These are phyloP conservation scores for Euborellia annulipes DNA, from an alignment of 1,140 invertebrate species.

Conservation along the genomic window DNA sequence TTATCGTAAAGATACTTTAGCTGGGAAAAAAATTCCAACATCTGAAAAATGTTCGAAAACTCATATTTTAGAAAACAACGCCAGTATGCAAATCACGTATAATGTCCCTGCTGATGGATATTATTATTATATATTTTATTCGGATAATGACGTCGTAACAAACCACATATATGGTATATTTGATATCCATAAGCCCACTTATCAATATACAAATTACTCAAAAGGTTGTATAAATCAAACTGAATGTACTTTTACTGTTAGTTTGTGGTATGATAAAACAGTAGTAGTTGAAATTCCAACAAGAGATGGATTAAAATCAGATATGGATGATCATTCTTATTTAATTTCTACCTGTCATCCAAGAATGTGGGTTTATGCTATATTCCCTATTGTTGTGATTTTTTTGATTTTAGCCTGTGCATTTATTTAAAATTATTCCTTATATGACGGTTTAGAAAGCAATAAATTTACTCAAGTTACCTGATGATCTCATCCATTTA, in stretches of 20 bases:
- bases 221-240: constrained; percentile 57
- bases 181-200: constrained; percentile 67
- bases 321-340: constrained; percentile 49
- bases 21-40: constrained; percentile 47
- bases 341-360: constrained; percentile 59
- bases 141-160: constrained; percentile 57
- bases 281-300: constrained; percentile 69
- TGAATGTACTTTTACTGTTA: constrained; percentile 50
- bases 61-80: constrained; percentile 44
- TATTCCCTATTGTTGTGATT: constrained; percentile 58
- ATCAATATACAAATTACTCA: constrained; percentile 54
- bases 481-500: too few species aligned
- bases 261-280: constrained; percentile 50
- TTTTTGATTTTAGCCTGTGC: constrained; percentile 59
- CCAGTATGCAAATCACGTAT: constrained; percentile 45
- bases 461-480: too few species aligned
- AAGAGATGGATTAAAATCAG: constrained; percentile 54
- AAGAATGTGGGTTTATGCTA: constrained; percentile 52
- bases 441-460: too few species aligned
- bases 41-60: constrained; percentile 46
- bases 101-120: constrained; percentile 55
- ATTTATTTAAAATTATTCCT: constrained; percentile 55
- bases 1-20: constrained; percentile 51
- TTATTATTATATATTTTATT: constrained; percentile 77
- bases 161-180: constrained; percentile 69